Evolutionary conservation across 2,888 invertebrate genomes (phyloP).

Genomic region (Cephus rjabovi): DNA sequence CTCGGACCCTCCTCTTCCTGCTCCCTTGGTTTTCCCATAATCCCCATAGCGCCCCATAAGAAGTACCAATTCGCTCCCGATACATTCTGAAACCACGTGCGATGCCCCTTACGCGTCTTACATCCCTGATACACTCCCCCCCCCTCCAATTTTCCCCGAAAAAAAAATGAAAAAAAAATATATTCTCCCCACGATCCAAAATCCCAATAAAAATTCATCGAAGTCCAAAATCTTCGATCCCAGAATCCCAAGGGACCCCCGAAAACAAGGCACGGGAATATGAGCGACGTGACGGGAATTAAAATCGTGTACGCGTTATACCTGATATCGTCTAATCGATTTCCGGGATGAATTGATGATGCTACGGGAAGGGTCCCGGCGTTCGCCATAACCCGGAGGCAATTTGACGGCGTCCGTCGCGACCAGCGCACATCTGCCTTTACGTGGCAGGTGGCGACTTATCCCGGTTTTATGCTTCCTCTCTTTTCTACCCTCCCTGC

Average conservation of each 20-base stretch:
- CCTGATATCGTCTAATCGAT: conserved; percentile 12
- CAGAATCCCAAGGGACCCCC: not conserved
- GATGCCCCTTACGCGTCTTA: not conserved
- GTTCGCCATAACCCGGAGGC: conserved; percentile 44
- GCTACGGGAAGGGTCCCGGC: conserved; percentile 16
- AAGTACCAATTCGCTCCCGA: not conserved
- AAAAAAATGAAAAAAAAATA: no score
- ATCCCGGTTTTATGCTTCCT: conserved; percentile 13
- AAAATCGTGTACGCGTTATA: not conserved
- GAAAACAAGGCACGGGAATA: not conserved
- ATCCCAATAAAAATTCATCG: no score
- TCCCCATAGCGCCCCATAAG: not conserved
- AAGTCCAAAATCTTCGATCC: not conserved
- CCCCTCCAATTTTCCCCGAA: no score
- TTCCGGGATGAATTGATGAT: conserved; percentile 9
- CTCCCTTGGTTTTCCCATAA: not conserved
- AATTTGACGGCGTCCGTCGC: conserved; percentile 45
- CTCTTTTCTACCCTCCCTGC: not conserved
- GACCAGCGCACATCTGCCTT: conserved; percentile 58
- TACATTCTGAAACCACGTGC: not conserved
- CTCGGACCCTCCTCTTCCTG: conserved; percentile 1
- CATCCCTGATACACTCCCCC: no score
- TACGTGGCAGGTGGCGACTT: conserved; percentile 61
- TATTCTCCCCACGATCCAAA: no score
- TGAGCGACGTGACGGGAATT: not conserved